These are phyloP conservation scores for Podarcis cretensis DNA, from an alignment of 2,113 vertebrate species.

Conservation along the genomic window DNA sequence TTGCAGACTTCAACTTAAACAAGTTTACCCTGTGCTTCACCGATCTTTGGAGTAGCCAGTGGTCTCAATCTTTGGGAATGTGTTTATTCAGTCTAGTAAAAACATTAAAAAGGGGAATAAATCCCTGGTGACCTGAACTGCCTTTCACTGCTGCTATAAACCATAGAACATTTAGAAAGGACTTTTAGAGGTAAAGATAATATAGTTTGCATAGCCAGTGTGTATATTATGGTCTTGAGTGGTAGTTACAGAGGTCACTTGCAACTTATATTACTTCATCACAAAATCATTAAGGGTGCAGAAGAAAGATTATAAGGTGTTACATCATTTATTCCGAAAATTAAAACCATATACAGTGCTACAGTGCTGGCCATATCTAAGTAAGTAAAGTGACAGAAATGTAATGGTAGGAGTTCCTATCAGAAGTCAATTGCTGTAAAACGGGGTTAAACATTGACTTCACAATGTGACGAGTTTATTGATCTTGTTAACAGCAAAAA, in stretches of 20 bases:
- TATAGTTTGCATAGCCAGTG: conserved; percentile 17
- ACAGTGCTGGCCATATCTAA: conserved; percentile 47
- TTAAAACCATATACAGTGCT: conserved; percentile 66
- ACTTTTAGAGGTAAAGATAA: conserved; percentile 59
- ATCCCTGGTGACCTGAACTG: conserved; percentile 61
- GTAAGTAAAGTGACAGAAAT: conserved; percentile 43
- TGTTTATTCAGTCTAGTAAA: conserved; percentile 84
- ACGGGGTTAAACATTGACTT: conserved; percentile 76
- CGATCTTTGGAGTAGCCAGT: conserved; percentile 51
- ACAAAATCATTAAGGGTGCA: conserved; percentile 46
- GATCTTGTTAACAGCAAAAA: conserved; percentile 77
- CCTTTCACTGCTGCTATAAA: conserved; percentile 55
- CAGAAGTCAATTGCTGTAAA: conserved; percentile 65
- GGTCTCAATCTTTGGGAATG: conserved; percentile 60
- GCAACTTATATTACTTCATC: conserved; percentile 46
- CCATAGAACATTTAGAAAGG: conserved; percentile 70
- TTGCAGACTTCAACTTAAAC: conserved; percentile 14
- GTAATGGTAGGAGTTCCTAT: neutral
- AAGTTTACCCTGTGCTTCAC: conserved; percentile 44
- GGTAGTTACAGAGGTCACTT: conserved; percentile 39
- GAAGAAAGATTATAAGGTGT: conserved; percentile 71
- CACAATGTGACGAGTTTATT: conserved; percentile 81
- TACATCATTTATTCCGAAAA: conserved; percentile 75
- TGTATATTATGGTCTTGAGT: conserved; percentile 30
- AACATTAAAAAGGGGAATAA: conserved; percentile 77